phyloP scores from a whole-genome alignment of 1,140 invertebrate genomes.

The Bombus soroeensis region DNA sequence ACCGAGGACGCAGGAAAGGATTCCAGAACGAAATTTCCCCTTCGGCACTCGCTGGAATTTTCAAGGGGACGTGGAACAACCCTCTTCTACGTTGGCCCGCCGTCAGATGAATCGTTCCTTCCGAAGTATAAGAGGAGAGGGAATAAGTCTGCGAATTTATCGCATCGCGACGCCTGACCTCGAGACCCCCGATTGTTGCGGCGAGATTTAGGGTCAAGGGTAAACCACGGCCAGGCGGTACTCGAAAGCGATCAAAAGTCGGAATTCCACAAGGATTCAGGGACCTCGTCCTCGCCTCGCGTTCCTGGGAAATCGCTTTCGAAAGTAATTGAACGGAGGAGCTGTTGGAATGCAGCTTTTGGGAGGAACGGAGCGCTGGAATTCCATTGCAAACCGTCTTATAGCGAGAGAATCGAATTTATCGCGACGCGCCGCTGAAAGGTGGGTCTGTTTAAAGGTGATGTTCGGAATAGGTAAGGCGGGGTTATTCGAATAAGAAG shows the following conservation, averaged over 20 bases:
- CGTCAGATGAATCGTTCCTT: constrained; percentile 12
- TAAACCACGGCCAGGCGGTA: constrained; percentile 5
- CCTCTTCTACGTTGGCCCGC: not conserved
- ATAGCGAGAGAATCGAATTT: not conserved
- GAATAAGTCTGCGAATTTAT: constrained; percentile 53
- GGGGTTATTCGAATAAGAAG: not conserved
- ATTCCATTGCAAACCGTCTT: not conserved
- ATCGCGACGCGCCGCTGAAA: not conserved
- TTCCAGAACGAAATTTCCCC: constrained; percentile 66
- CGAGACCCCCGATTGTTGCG: not conserved
- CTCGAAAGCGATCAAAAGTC: constrained; percentile 32
- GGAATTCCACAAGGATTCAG: constrained; percentile 25
- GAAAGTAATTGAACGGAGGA: constrained; percentile 5
- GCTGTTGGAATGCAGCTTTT: constrained; percentile 19
- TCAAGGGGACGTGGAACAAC: constrained; percentile 42
- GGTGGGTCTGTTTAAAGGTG: not conserved
- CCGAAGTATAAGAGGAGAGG: not conserved
- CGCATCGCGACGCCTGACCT: constrained; percentile 53
- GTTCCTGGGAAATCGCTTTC: constrained; percentile 25
- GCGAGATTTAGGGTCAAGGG: constrained; percentile 42
- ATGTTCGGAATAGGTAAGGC: not conserved
- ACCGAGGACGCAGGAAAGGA: constrained; percentile 59
- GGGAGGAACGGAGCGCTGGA: not conserved
- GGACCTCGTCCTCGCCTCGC: not conserved
- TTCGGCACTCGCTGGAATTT: constrained; percentile 45